Base-by-base conservation (phyloP, 2,113 vertebrate species). In the Archilochus colubris region DNA sequence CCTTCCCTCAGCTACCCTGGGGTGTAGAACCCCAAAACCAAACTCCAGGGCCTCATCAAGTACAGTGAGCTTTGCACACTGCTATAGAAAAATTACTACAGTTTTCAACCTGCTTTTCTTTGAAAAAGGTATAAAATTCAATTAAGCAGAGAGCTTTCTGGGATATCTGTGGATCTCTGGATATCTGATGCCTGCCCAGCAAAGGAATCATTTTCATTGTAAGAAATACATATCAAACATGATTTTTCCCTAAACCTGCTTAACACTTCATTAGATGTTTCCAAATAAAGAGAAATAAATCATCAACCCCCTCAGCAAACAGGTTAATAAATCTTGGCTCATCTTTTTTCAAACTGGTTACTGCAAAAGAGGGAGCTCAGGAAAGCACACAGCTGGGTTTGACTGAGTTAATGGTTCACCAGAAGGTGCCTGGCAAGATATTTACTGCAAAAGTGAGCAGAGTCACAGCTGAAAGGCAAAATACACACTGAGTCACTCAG, bases 401-500 rank as follows among this genome's bases (percentile, higher is more conserved):
- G 68, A 83, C 54, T 0, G 1, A 38, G 93, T 93, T 94, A 95
- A 96, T 90, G 90, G 76, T 68, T 90, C 74, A 58, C 5, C 2
- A 90, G 44, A 55, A 81, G 93, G 61, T 7, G 63, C 79, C 76
- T 40, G 38, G 50, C 5, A 50, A 94, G 69, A 86, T 84, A 79
- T 82, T 72, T 48, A 25, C 69, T 69, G 78, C 77, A 94, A 67
- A 89, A 89, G 66, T 10, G 64, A 84, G 61, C 57, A 76, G 58
- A 94, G 76, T 82, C 2, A 20, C 55, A 95, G 94, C 91, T 83
- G 93, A 86, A 86, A 81, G 94, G 95, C 90, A 96, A 93, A 94
- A 69, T 23, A 95, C 96, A 96, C 97, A 95, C 53, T 98, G 97
- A 98, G 78, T 97, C 97, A 97, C 75, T 96, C 25, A 23, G 90